Evolutionary conservation across 2,797 vertebrate genomes (phyloP), one percentile per base, ranked within the genome.

Genomic region (Peromyscus melanophrys): DNA sequence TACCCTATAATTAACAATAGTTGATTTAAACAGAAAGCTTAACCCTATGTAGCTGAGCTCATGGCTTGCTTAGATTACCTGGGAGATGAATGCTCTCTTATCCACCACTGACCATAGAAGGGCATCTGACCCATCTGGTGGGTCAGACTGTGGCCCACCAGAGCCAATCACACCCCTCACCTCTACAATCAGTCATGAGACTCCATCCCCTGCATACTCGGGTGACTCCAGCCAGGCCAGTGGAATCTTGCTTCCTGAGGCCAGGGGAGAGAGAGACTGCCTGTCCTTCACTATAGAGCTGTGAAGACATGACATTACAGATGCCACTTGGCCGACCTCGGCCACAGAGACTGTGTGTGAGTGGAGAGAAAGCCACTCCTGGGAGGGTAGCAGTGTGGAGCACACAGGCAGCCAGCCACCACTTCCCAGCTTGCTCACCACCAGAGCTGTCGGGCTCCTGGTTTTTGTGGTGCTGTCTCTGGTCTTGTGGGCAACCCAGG

Each of bases 21-120:
- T n/a, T 40, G 49, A 85, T 31, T 86, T 93, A 80, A 59, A 93
- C 88, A 89, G 40, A 93, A 80, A 92, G 49, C n/a, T 81, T 81
- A 34, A 76, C 23, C 65, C 59, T 46, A 71, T 55, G 1, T 86
- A 61, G 29, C 27, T 55, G 55, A 85, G 73, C 52, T 43, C 29
- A 16, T 17, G 61, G 59, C 55, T 78, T 16, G 31, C 61, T 75
- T 49, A 52, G 46, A 43, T 16, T 10, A 25, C 82, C 63, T n/a
- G 9, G 37, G 34, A 19, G 4, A 75, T 55, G 29, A 75, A 67
- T 40, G 21, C 67, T 89, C 7, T 52, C 78, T 37, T 59, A 16
- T 46, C 57, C 0, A 78, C n/a, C 23, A 34, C n/a, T 10, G n/a
- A 55, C 73, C 85, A 7, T 29, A 86, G 40, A 40, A 59, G 69